A percentile compares a stretch with the other conserved stretches of the same genome.
Conservation (phyloP, 2,888 invertebrate genomes). For the Mesorhabditis spiculigera region DNA sequence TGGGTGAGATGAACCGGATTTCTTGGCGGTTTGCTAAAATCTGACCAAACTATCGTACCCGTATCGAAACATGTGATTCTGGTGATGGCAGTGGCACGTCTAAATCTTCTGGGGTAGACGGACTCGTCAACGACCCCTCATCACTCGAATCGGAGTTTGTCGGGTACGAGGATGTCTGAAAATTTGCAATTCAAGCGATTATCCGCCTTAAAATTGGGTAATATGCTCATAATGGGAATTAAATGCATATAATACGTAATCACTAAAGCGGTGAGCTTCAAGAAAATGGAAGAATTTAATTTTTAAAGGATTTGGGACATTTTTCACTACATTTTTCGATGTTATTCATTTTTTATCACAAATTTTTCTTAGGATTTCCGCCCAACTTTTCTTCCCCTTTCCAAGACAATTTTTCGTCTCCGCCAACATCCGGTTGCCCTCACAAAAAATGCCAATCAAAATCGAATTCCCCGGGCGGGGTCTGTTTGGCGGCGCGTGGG, state of each 20-base stretch:
- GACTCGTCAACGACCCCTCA: slow-evolving; percentile 29
- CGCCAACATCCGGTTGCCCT: no score
- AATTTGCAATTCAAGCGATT: not conserved
- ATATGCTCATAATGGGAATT: no score
- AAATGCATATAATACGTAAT: no score
- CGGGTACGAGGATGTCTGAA: slow-evolving; percentile 55
- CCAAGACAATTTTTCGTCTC: no score
- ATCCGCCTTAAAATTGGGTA: no score
- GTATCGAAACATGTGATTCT: not conserved
- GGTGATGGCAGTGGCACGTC: not conserved
- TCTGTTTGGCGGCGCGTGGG: no score
- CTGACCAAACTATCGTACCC: not conserved
- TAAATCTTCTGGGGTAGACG: not conserved
- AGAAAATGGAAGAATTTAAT: no score
- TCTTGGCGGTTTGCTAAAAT: not conserved
- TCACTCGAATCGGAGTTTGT: slow-evolving; percentile 44
- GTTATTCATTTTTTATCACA: not conserved
- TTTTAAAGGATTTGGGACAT: not conserved
- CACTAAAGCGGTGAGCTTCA: no score
- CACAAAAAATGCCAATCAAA: no score
- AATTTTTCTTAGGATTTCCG: not conserved
- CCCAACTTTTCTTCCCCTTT: no score
- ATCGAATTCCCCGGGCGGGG: no score
- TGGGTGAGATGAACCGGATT: no score
- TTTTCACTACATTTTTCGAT: not conserved